Evolutionary conservation across 2,888 invertebrate genomes (phyloP).

Genomic region (Beris chalybata): DNA sequence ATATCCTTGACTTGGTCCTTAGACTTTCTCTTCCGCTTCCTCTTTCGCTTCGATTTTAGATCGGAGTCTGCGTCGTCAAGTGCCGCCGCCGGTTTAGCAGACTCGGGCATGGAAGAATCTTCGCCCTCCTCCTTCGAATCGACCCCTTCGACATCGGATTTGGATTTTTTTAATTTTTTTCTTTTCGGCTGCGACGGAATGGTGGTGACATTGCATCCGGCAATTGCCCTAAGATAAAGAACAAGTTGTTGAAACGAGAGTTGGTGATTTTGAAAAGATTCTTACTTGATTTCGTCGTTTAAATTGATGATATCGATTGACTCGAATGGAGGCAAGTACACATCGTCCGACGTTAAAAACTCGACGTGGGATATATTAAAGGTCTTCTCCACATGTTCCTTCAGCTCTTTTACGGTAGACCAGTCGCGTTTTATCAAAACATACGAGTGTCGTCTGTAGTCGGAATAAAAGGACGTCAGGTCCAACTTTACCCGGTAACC

Average conservation of each 20-base stretch:
- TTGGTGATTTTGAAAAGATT: not conserved
- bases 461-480: constrained; percentile 9
- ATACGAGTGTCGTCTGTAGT: constrained; percentile 20
- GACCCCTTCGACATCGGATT: not conserved
- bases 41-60: constrained; percentile 14
- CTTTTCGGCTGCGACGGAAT: too few species aligned
- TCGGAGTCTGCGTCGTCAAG: not conserved
- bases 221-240: not conserved
- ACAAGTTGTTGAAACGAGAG: not conserved
- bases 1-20: not conserved
- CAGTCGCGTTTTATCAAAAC: constrained; percentile 12
- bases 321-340: constrained; percentile 12
- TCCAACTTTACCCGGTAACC: constrained; percentile 15
- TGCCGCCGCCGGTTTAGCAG: not conserved
- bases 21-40: constrained; percentile 21
- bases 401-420: constrained; percentile 21
- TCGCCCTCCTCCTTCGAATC: not conserved
- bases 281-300: constrained; percentile 26
- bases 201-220: too few species aligned
- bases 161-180: not conserved
- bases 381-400: constrained; percentile 17
- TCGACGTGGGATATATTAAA: constrained; percentile 8
- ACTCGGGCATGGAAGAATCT: too few species aligned
- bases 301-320: constrained; percentile 3
- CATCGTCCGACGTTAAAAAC: constrained; percentile 18